phyloP scores from a whole-genome alignment of 2,113 vertebrate genomes.

The Potamarius usumacintae region DNA sequence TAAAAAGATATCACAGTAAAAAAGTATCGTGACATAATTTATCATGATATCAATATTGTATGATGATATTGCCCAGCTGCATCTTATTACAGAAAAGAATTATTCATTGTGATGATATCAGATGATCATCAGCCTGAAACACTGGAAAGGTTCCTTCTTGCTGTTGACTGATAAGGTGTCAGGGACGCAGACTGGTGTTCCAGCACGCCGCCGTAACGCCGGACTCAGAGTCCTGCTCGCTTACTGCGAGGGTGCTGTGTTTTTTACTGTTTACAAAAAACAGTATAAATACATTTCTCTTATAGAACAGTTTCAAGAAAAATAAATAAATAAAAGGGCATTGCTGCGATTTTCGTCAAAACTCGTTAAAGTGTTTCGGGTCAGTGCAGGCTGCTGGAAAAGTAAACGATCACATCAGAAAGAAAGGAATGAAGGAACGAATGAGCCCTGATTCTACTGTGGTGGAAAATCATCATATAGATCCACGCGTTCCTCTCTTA shows the following conservation, averaged over 20 bases:
- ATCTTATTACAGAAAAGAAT: too few relatives aligned
- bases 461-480: background rate
- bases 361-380: background rate
- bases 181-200: too few relatives aligned
- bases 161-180: too few relatives aligned
- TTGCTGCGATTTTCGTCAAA: background rate
- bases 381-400: background rate
- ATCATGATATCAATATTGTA: too few relatives aligned
- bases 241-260: background rate
- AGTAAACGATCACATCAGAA: background rate
- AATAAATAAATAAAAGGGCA: background rate
- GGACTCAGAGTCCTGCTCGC: background rate
- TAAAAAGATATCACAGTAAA: background rate
- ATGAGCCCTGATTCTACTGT: background rate
- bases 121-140: too few relatives aligned
- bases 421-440: background rate
- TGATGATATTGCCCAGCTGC: too few relatives aligned
- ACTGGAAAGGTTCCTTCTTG: too few relatives aligned
- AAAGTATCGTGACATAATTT: too few relatives aligned
- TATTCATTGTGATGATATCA: too few relatives aligned
- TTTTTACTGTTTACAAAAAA: background rate
- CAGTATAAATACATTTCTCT: background rate
- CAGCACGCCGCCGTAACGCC: too few relatives aligned
- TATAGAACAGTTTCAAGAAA: background rate
- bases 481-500: background rate